Percentiles rank a stretch among this genome's conserved stretches.
Conservation (phyloP, 2,797 vertebrate species). For the Acrossocheilus fasciatus region DNA sequence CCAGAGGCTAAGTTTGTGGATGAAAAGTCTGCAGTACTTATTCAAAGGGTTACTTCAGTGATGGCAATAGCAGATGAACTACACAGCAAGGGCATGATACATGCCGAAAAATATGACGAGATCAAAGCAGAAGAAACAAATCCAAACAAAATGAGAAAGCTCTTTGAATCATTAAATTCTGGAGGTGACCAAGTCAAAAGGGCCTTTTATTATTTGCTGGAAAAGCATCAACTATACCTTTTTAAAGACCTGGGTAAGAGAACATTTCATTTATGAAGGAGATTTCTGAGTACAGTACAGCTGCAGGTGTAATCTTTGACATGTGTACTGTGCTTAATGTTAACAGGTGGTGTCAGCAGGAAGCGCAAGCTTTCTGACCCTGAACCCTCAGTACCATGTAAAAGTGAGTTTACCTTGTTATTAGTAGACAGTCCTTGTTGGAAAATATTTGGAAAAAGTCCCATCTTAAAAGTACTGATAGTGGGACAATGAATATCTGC, state of each 20-base stretch:
- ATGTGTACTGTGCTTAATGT: not conserved
- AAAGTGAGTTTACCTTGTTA: not conserved
- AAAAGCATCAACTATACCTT: too few relatives aligned
- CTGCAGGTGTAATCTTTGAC: not conserved
- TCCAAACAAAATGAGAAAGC: not conserved
- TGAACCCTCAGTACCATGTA: not conserved
- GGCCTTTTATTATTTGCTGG: not conserved
- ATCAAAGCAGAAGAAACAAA: not conserved
- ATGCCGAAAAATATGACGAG: not conserved
- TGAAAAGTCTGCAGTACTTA: not conserved
- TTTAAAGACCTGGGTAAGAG: not conserved
- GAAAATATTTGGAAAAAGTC: too few relatives aligned
- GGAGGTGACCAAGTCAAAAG: not conserved
- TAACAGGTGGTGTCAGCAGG: not conserved
- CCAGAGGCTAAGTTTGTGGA: not conserved
- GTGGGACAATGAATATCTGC: not conserved
- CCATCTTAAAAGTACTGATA: not conserved
- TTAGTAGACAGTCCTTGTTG: not conserved
- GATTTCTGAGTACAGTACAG: not conserved
- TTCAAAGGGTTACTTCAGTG: not conserved
- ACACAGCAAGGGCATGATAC: not conserved
- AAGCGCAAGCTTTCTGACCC: not conserved
- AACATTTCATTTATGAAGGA: not conserved
- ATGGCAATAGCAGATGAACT: not conserved
- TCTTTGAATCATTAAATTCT: not conserved